Base-by-base conservation (phyloP, 2,888 invertebrate species). In the Xestobium rufovillosum region DNA sequence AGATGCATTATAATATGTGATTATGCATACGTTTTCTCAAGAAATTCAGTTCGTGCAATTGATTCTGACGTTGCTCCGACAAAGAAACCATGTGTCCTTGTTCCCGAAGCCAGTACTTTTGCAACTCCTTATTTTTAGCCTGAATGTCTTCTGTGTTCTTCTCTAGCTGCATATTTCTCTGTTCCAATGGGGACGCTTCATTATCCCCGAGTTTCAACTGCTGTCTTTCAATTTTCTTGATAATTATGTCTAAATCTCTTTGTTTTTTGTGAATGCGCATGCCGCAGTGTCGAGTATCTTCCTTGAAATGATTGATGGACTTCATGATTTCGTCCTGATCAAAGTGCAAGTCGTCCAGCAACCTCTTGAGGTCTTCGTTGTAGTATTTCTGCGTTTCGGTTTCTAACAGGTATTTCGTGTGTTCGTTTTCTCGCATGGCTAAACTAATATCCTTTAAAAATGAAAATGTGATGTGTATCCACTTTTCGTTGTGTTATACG, bases 81-180 rank as follows among this genome's bases (percentile, higher is more conserved):
- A 87, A 61, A 42, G 72, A 70, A 2, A 86, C 76, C 38, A 83
- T 75, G 55, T 80, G 77, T 0, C 78, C 78, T 60, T 88, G 85
- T 45, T 82, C 73, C 31, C 83, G 72, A 44, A 88, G 64, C 88
- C 88, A 88, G 59, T 78, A 76, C 48, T 77, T 73, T 60, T 87
- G 83, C 50, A 78, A 60, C 31, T 70, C 64, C 49, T 79, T 75
- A 10, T 80, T 79, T 50, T 75, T 72, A 41, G 72, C 71, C 28
- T 78, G 75, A 2, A 73, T 61, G 13, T 73, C 65, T 27, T 71
- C 71, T 36, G 86, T 80, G 38, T 72, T 71, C 49, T 73, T 75
- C 55, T 85, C 83, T 43, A 84, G 50, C 40, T 73, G 71, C 3
- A 69, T 69, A 12, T 86, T 77, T 57, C 79, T 75, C 19, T 73